Percentiles rank a stretch among this genome's conserved stretches.
Evolutionary conservation across 23 tunicate genomes (phyloP).

Genomic region (Clavelina lepadiformis): DNA sequence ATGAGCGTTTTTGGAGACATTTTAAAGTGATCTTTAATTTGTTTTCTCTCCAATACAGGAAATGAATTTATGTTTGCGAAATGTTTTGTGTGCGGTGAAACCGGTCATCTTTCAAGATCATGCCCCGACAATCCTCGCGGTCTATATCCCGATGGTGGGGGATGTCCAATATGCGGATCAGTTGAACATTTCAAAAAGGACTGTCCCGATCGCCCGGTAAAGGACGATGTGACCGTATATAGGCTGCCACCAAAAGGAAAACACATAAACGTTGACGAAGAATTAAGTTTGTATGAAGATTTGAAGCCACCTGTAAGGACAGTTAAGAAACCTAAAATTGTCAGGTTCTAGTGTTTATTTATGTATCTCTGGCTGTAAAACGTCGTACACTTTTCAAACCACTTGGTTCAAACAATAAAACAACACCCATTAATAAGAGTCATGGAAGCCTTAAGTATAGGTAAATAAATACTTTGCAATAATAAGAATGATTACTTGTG

Average conservation of each 20-base stretch:
- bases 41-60: conserved; percentile 45
- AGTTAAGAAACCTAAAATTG: conserved; percentile 54
- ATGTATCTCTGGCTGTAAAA: conserved; percentile 24
- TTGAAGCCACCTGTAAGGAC: conserved; percentile 5
- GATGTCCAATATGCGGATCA: conserved; percentile 82
- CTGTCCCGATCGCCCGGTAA: conserved; percentile 87
- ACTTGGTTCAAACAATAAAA: too few species aligned
- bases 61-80: conserved; percentile 77
- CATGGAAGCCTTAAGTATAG: too few species aligned
- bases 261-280: conserved; percentile 65
- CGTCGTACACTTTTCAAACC: too few species aligned
- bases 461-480: too few species aligned
- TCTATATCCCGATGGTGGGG: conserved; percentile 85
- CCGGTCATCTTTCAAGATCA: conserved; percentile 75
- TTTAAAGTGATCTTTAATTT: background rate
- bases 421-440: too few species aligned
- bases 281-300: conserved; percentile 69
- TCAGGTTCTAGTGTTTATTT: conserved; percentile 22
- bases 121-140: conserved; percentile 97
- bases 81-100: conserved; percentile 92
- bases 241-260: conserved; percentile 2
- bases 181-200: conserved; percentile 86
- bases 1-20: background rate
- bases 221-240: conserved; percentile 53
- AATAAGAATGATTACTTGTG: too few species aligned